A percentile compares a stretch with the other conserved stretches of the same genome.
Evolutionary conservation across 2,113 vertebrate genomes (phyloP).

Genomic region (Rhea pennata): DNA sequence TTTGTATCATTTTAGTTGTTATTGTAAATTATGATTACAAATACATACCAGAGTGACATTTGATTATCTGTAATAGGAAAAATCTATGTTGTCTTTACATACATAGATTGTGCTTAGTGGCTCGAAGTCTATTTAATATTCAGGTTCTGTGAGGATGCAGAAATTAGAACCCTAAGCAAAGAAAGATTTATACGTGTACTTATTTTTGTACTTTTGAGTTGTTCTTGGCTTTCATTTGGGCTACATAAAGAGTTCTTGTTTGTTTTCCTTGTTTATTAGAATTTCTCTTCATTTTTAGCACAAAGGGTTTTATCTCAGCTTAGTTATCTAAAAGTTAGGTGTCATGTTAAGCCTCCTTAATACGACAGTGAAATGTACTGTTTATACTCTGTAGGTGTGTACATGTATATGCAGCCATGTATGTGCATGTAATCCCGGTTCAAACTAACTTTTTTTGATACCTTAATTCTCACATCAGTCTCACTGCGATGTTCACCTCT

Average conservation of each 20-base stretch:
- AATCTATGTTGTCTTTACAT: neutral
- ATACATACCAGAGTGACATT: neutral
- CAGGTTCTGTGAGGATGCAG: neutral
- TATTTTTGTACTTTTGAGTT: neutral
- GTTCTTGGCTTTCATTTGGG: neutral
- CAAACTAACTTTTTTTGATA: neutral
- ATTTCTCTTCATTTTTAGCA: neutral
- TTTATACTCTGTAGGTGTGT: neutral
- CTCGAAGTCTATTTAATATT: neutral
- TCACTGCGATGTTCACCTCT: neutral
- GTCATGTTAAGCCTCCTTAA: neutral
- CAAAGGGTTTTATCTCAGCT: neutral
- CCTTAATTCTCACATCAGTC: neutral
- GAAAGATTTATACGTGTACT: neutral
- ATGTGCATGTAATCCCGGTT: too few relatives aligned
- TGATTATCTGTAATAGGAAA: neutral
- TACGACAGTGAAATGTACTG: neutral
- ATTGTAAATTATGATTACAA: neutral
- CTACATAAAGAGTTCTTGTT: neutral
- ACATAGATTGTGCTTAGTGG: neutral
- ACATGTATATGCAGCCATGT: neutral
- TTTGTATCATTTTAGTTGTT: neutral
- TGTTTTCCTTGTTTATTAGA: neutral
- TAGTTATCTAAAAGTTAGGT: neutral
- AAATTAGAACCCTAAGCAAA: neutral